These are phyloP conservation scores for Vanessa tameamea DNA, from an alignment of 1,140 invertebrate genomes.

Conservation along the genomic window DNA sequence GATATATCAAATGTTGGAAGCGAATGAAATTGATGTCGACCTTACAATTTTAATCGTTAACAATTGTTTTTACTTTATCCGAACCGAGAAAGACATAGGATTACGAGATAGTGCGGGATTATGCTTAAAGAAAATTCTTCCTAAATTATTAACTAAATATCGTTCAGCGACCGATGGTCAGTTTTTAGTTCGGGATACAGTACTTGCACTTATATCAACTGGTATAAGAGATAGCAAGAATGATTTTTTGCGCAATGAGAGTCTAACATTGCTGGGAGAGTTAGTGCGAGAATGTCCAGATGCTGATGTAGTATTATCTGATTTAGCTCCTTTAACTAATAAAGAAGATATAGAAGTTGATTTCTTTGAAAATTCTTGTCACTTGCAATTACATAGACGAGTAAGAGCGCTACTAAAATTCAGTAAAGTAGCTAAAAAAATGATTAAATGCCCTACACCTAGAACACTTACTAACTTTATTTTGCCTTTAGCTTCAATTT, in stretches of 20 bases:
- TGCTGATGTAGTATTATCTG: constrained; percentile 86
- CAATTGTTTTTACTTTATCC: constrained; percentile 91
- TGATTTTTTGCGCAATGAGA: constrained; percentile 86
- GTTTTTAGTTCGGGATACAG: constrained; percentile 87
- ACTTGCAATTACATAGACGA: constrained; percentile 91
- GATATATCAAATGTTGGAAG: constrained; percentile 83
- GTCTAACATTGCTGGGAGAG: constrained; percentile 87
- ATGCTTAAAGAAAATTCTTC: constrained; percentile 85
- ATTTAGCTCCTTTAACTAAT: constrained; percentile 87
- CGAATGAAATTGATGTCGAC: constrained; percentile 82
- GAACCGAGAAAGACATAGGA: constrained; percentile 90
- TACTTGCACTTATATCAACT: constrained; percentile 85
- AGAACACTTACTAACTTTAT: constrained; percentile 91
- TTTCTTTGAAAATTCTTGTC: constrained; percentile 96
- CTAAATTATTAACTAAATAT: constrained; percentile 81
- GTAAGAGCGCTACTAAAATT: constrained; percentile 89
- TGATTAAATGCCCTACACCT: constrained; percentile 82
- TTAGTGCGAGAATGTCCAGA: constrained; percentile 87
- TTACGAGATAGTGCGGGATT: constrained; percentile 89
- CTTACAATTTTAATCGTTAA: constrained; percentile 88
- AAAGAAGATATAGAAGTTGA: constrained; percentile 91
- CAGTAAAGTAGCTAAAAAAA: constrained; percentile 81
- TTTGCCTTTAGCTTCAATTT: constrained; percentile 90
- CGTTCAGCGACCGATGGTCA: constrained; percentile 79
- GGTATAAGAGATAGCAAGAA: constrained; percentile 85